phyloP scores from a whole-genome alignment of 2,888 invertebrate species.

The Eristalis pertinax region DNA sequence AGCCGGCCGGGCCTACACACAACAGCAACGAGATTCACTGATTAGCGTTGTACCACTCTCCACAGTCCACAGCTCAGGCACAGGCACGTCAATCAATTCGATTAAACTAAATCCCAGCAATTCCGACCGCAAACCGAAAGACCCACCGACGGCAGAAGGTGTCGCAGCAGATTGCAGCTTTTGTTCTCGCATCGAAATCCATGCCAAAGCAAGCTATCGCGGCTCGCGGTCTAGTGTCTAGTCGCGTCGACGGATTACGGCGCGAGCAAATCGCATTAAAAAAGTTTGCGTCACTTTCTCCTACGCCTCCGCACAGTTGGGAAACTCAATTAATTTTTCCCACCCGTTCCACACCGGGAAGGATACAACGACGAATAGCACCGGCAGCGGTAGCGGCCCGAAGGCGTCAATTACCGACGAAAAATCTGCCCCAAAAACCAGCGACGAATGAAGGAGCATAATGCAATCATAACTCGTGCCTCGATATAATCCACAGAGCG shows the following conservation, averaged over 20 bases:
- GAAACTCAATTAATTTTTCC: slow-evolving; percentile 33
- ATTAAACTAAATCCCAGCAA: slow-evolving; percentile 31
- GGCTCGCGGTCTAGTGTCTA: background rate
- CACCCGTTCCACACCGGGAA: background rate
- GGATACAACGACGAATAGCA: background rate
- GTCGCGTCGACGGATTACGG: background rate
- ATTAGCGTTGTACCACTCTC: slow-evolving; percentile 7
- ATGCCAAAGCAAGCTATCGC: background rate
- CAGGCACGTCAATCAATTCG: slow-evolving; percentile 50
- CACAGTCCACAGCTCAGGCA: background rate
- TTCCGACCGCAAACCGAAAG: slow-evolving; percentile 11
- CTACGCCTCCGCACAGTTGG: slow-evolving; percentile 7
- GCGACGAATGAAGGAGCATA: slow-evolving; percentile 15
- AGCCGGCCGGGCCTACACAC: background rate
- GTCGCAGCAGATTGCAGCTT: background rate
- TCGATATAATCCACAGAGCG: slow-evolving; percentile 45
- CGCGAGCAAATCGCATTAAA: slow-evolving; percentile 36
- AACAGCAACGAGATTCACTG: background rate
- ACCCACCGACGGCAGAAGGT: background rate
- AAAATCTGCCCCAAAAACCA: slow-evolving; percentile 40
- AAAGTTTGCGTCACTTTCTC: slow-evolving; percentile 33
- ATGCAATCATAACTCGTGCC: slow-evolving; percentile 66
- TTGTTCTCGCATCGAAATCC: background rate
- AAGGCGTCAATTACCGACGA: slow-evolving; percentile 54
- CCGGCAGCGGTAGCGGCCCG: background rate